Conservation (phyloP, 2,888 invertebrate genomes). For the Drosophila pegasa region DNA sequence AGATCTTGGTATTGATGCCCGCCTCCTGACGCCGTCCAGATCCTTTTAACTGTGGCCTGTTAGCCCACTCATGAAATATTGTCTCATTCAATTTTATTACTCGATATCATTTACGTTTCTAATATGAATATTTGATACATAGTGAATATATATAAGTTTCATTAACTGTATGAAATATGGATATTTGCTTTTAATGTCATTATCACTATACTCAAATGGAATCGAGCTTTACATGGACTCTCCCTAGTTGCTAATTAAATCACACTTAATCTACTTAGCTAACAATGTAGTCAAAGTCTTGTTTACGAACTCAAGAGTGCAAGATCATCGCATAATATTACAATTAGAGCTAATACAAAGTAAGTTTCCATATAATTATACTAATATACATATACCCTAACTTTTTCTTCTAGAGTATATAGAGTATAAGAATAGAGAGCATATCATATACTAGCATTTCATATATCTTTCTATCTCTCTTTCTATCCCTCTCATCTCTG, state of each 20-base stretch:
- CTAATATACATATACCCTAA: background rate
- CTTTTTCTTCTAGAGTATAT: background rate
- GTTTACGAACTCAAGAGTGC: background rate
- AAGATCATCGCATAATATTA: background rate
- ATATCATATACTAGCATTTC: background rate
- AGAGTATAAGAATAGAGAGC: no score
- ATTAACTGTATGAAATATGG: no score
- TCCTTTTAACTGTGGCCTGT: no score
- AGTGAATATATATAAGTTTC: no score
- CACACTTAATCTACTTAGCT: background rate
- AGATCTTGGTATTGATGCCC: no score
- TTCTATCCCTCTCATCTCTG: no score
- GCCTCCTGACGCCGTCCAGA: no score
- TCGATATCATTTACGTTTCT: no score
- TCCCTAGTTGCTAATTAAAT: background rate
- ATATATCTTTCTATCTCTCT: background rate
- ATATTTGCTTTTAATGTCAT: no score
- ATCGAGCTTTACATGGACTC: background rate
- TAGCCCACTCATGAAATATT: no score
- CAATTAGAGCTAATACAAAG: background rate
- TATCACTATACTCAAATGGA: background rate
- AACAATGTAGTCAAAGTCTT: slow-evolving; percentile 2
- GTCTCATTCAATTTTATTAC: no score
- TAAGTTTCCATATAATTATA: background rate
- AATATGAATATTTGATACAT: no score